A percentile compares a stretch with the other conserved stretches of the same genome.
Evolutionary conservation across 2,888 invertebrate genomes (phyloP).

Genomic region (Orchestes rusci): DNA sequence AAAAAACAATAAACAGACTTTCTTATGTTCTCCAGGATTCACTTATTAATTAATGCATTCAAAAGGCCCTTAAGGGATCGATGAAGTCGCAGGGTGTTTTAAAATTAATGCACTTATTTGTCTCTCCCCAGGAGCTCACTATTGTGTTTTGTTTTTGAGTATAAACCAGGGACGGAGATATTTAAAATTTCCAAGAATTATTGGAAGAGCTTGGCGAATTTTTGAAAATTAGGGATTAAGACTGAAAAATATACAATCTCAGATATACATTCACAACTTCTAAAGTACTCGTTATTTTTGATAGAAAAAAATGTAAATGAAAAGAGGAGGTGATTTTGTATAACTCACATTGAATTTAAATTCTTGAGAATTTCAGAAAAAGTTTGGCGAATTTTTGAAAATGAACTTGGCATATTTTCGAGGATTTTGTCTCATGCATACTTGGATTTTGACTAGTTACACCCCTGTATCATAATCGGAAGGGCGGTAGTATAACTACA

Average conservation of each 20-base stretch:
- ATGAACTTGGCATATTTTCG: not conserved
- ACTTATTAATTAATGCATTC: conserved; percentile 27
- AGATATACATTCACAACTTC: no score
- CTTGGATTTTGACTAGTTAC: no score
- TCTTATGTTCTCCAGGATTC: conserved; percentile 23
- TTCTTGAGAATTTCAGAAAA: no score
- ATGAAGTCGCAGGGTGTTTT: conserved; percentile 26
- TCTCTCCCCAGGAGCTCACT: conserved; percentile 22
- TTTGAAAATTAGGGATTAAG: not conserved
- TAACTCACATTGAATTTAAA: no score
- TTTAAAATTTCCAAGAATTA: no score
- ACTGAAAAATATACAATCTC: no score
- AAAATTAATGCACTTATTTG: conserved; percentile 27
- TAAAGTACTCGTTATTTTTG: no score
- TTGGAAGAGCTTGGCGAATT: not conserved
- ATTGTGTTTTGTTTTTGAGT: conserved; percentile 21
- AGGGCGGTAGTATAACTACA: conserved; percentile 13
- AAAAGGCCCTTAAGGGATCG: conserved; percentile 26
- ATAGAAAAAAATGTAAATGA: no score
- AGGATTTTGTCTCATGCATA: no score
- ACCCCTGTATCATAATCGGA: no score
- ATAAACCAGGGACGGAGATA: conserved; percentile 12
- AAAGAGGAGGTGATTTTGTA: no score
- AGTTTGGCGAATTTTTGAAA: no score
- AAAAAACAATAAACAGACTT: conserved; percentile 25